Base-by-base conservation (phyloP, 2,797 vertebrate genomes). In the Sylvilagus floridanus region DNA sequence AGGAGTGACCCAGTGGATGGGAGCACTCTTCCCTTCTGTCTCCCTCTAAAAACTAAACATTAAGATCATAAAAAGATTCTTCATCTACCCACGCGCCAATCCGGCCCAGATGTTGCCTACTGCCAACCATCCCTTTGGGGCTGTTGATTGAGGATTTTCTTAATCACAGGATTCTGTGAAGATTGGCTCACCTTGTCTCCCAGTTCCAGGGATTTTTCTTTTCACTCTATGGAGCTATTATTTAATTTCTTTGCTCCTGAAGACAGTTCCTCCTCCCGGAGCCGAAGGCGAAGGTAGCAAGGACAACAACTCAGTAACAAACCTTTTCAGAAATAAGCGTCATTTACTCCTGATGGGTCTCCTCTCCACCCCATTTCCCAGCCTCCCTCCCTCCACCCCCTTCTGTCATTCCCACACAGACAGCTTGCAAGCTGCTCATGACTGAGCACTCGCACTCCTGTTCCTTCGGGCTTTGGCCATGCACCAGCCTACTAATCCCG, bases 401-500 rank as follows among this genome's bases (percentile, higher is more conserved):
- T 87, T 90, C 90, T 92, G 83, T 78, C 76, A 71, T 63, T 66
- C 12, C 52, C 81, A n/a, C 79, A 82, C 83, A 83, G 93, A 62
- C 71, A 94, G 30, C 42, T 30, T 89, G 35, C 50, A n/a, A 9
- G 12, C 68, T 65, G 68, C 60, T 91, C 71, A 90, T 90, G 93
- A 79, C 81, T 4, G 17, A 77, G 93, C 54, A 26, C 63, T 76
- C 19, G 28, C 72, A 75, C 63, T 83, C 73, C 88, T 95, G 88
- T 93, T 95, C 76, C 84, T 89, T 96, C 90, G 95, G 88, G 90
- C 92, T 68, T 73, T 85, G 79, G 30, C 94, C 84, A 84, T 92
- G 84, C 87, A 73, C 60, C 96, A 97, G 92, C 94, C 96, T 97
- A 97, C 97, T 97, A 97, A 97, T 91, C 95, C 96, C 54, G 86